Evolutionary conservation across 2,888 invertebrate species (phyloP), one percentile per base, ranked within the genome.

Genomic region (Taphrorychus bicolor): DNA sequence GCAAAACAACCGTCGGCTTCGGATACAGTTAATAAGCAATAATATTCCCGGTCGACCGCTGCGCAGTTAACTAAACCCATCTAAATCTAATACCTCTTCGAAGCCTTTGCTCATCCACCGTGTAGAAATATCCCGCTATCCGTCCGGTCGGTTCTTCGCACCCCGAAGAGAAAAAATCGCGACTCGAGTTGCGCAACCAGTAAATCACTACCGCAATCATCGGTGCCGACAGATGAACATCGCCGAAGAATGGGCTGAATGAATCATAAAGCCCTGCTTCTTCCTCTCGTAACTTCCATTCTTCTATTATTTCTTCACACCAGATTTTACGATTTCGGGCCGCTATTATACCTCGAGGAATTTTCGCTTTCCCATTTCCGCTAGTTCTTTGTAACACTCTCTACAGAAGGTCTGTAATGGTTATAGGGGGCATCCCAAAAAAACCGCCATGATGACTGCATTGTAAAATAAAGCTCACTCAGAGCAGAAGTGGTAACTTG

Each of bases 301-400:
- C 53, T 59, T 53, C 52, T 64, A 64, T n/a, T n/a, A n/a, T 64
- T 64, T 64, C 64, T 64, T 64, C 59, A 64, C 64, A 64, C 52
- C 53, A 64, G 64, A 64, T 64, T 64, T 64, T 59, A 58, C 64
- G 51, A 57, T 63, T 63, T 57, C 63, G 41, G 57, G 51, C 63
- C 57, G 63, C 57, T 57, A 62, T 57, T 48, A 19, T 45, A 45
- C 45, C 17, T 5, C 45, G 45, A n/a, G n/a, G n/a, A n/a, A n/a
- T n/a, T n/a, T n/a, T n/a, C n/a, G n/a, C n/a, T n/a, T n/a, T n/a
- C n/a, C n/a, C n/a, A n/a, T n/a, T n/a, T n/a, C n/a, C n/a, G n/a
- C n/a, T n/a, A n/a, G n/a, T n/a, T n/a, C n/a, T n/a, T n/a, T n/a
- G n/a, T n/a, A n/a, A n/a, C n/a, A n/a, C n/a, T n/a, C n/a, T n/a